Percentiles rank a stretch among this genome's conserved stretches.
These are phyloP conservation scores for Pterostichus niger DNA, from an alignment of 2,888 invertebrate species.

Conservation along the genomic window DNA sequence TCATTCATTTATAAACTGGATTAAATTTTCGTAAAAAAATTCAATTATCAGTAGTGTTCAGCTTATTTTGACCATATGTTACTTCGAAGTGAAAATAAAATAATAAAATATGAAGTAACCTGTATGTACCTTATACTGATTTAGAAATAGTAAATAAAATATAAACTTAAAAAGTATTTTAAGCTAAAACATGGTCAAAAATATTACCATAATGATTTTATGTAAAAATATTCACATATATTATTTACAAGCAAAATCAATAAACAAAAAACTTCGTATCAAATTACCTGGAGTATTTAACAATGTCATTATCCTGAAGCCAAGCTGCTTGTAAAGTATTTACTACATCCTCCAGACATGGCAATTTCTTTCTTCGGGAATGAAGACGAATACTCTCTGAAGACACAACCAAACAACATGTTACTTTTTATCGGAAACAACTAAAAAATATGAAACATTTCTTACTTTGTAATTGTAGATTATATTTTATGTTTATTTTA, in stretches of 20 bases:
- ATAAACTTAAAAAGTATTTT: background rate
- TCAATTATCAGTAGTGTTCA: slow-evolving; percentile 24
- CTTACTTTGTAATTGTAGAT: background rate
- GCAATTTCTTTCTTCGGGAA: slow-evolving; percentile 57
- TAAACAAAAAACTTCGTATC: slow-evolving; percentile 50
- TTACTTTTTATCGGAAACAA: background rate
- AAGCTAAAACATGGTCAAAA: background rate
- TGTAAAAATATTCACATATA: slow-evolving; percentile 14
- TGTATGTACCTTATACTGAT: too few relatives aligned
- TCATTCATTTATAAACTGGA: too few relatives aligned
- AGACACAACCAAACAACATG: slow-evolving; percentile 38
- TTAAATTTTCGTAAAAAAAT: slow-evolving; percentile 9
- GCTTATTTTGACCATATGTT: background rate
- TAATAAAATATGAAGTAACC: too few relatives aligned
- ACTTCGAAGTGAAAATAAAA: too few relatives aligned
- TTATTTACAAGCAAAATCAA: slow-evolving; percentile 48
- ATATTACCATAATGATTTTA: background rate
- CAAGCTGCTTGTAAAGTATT: slow-evolving; percentile 62
- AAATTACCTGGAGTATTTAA: slow-evolving; percentile 60
- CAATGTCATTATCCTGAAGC: slow-evolving; percentile 49
- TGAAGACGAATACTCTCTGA: slow-evolving; percentile 57
- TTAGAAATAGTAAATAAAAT: background rate
- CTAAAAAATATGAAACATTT: background rate
- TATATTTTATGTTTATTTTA: slow-evolving; percentile 1
- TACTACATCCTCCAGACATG: slow-evolving; percentile 57